These are phyloP conservation scores for Pelagia noctiluca DNA, from an alignment of 30 jellyfish, hydroid and myxozoan species.

Conservation along the genomic window DNA sequence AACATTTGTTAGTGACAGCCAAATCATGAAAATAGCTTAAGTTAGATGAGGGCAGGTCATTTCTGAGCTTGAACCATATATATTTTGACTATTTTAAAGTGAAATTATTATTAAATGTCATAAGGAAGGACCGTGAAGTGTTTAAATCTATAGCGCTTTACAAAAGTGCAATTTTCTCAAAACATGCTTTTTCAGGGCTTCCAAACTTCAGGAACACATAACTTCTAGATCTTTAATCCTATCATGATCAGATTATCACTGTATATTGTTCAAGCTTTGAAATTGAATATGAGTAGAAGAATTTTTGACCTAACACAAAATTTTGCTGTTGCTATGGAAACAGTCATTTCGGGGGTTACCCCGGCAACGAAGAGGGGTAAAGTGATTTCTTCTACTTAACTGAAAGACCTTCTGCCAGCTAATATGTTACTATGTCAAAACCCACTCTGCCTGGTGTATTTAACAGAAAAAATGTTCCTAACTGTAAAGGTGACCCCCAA, in stretches of 20 bases:
- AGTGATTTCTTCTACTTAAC: conserved; percentile 3
- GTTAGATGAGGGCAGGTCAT: background rate
- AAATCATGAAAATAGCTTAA: background rate
- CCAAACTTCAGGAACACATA: conserved; percentile 15
- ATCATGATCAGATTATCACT: background rate
- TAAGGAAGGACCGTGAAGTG: background rate
- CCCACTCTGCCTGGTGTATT: background rate
- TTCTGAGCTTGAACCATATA: background rate
- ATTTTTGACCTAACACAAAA: background rate
- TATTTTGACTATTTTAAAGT: background rate
- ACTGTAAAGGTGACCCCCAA: conserved; percentile 14
- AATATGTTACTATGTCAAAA: background rate
- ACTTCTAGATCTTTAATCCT: conserved; percentile 14
- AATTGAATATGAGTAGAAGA: conserved; percentile 3
- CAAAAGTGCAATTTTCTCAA: conserved; percentile 13
- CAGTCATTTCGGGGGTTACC: conserved; percentile 10
- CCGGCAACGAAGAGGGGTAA: background rate
- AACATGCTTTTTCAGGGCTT: conserved; percentile 7
- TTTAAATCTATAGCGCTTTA: background rate
- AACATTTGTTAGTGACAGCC: background rate
- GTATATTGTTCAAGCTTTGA: background rate
- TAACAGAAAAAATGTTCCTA: conserved; percentile 8
- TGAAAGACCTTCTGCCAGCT: conserved; percentile 10
- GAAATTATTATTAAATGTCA: conserved; percentile 1
- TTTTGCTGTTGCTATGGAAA: conserved; percentile 13